These are phyloP conservation scores for Emydura subglobosa DNA, from an alignment of 2,113 vertebrate species.

Conservation along the genomic window DNA sequence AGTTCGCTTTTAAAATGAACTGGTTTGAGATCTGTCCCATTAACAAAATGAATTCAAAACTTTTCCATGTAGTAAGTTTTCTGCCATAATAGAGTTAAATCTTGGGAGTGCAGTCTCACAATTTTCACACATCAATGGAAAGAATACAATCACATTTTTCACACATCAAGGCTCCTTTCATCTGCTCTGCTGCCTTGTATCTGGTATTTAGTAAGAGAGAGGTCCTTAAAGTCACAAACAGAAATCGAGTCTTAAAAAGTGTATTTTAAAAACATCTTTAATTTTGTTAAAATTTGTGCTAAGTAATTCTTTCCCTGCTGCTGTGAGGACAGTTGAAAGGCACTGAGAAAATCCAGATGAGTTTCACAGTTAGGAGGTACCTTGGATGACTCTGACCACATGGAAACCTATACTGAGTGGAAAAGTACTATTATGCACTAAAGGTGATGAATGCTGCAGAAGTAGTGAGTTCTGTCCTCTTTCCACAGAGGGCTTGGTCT, in stretches of 20 bases:
- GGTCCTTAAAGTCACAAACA: neutral
- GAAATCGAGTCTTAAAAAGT: neutral
- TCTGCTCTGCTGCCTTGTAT: neutral
- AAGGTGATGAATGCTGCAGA: neutral
- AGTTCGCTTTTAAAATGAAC: neutral
- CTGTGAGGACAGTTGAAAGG: too few species aligned
- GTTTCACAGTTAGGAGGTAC: neutral
- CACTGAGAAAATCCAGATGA: neutral
- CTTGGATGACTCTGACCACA: neutral
- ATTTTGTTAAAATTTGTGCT: too few species aligned
- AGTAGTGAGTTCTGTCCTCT: neutral
- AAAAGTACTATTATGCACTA: neutral
- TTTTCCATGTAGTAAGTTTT: neutral
- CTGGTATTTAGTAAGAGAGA: neutral
- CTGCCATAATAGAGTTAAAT: neutral
- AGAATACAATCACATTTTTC: neutral
- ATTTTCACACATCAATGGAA: neutral
- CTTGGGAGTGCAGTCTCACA: neutral
- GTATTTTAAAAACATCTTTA: too few species aligned
- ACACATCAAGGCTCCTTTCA: neutral
- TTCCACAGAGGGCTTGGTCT: neutral
- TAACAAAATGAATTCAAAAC: neutral
- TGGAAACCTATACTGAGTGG: neutral
- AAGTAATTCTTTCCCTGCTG: too few species aligned
- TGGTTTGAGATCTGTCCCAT: neutral